Evolutionary conservation across 2,888 invertebrate species (phyloP), one percentile per base, ranked within the genome.

Genomic region (Aphidius colemani): DNA sequence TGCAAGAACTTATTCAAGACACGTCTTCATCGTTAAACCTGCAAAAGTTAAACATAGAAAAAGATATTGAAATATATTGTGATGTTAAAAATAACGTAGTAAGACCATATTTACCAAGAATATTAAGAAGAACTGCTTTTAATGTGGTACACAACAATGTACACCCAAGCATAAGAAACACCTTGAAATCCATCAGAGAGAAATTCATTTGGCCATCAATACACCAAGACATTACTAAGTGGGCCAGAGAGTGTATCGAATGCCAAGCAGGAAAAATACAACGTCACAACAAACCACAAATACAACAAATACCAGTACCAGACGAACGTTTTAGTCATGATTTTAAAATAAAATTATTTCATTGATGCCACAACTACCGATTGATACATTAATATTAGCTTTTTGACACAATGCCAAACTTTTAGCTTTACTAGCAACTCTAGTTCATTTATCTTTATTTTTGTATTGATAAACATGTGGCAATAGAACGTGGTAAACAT

Each of bases 201-300:
- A 67, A 69, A 48, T 72, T 64, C 44, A 67, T 71, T 5, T 75
- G 74, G 71, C 74, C 74, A 1, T 59, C 61, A 0, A 70, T 73
- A 0, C 59, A 61, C 8, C 66, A 64, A 49, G 70, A 73, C 18
- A 48, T 59, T 2, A 9, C 46, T 3, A n/a, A 50, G 43, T 70
- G 70, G 71, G 43, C 68, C 7, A 59, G 67, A 6, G 30, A 50
- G 13, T 73, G 70, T 48, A 10, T 67, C 7, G 39, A 66, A 2
- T 74, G 71, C 55, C 72, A 72, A 61, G 41, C 63, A 1, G 45
- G 70, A 1, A 73, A 72, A 55, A 50, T 70, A 4, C 61, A 64
- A n/a, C 51, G 68, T 7, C 67, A 72, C 62, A 66, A 67, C 43
- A 45, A 62, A 41, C 6, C 49, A 1, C 49, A 1, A 7, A 41